Conservation (phyloP, 1,140 invertebrate species). For the Apis mellifera region DNA sequence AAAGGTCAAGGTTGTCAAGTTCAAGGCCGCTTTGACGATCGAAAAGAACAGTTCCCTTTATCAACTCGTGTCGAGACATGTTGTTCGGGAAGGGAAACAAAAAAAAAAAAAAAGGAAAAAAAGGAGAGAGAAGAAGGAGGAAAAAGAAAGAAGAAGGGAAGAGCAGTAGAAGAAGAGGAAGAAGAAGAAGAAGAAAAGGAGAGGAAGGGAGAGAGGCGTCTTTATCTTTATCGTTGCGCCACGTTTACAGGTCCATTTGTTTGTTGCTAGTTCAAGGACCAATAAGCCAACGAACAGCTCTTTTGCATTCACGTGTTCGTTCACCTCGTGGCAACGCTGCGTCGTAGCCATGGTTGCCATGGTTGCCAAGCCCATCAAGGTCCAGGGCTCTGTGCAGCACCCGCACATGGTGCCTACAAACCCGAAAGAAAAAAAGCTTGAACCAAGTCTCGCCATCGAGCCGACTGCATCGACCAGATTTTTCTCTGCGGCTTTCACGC, state of each 20-base stretch:
- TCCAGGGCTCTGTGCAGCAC: constrained; percentile 53
- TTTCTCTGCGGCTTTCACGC: constrained; percentile 38
- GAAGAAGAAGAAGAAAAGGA: not conserved
- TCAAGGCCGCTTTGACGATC: constrained; percentile 45
- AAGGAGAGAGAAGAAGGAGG: not conserved
- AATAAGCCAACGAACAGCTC: constrained; percentile 48
- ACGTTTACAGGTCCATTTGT: constrained; percentile 16
- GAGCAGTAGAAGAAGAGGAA: not conserved
- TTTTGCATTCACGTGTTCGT: constrained; percentile 67
- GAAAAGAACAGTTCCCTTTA: constrained; percentile 9
- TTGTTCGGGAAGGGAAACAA: not conserved
- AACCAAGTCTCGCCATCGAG: constrained; percentile 46
- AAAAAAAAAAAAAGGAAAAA: not conserved
- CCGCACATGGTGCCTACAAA: constrained; percentile 56
- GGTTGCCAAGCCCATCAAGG: constrained; percentile 67
- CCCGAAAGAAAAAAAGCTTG: constrained; percentile 57
- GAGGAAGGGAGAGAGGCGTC: not conserved
- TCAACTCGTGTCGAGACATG: not conserved
- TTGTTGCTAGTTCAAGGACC: constrained; percentile 66
- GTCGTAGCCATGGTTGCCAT: constrained; percentile 60
- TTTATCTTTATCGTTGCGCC: not conserved
- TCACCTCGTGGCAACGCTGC: constrained; percentile 54
- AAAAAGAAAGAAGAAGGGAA: not conserved
- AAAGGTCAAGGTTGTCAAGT: constrained; percentile 45
- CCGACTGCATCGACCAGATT: constrained; percentile 53